These are phyloP conservation scores for Cranoglanis bouderius DNA, from an alignment of 2,113 vertebrate species.

Conservation along the genomic window DNA sequence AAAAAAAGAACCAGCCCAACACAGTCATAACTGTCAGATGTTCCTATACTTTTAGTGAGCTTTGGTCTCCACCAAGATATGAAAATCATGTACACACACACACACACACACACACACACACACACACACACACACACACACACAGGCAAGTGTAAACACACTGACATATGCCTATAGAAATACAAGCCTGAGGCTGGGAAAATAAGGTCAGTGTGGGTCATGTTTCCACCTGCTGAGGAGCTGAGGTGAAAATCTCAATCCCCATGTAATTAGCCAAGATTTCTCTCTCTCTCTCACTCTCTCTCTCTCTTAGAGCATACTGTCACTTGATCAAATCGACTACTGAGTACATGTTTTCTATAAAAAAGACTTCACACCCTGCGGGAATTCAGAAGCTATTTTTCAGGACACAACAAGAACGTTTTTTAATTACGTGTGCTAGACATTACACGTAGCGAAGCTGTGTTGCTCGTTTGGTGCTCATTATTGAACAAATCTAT, in stretches of 20 bases:
- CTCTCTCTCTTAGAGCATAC: background rate
- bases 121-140: background rate
- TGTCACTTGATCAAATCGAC: background rate
- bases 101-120: conserved; percentile 27
- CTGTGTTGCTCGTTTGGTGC: background rate
- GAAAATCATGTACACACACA: background rate
- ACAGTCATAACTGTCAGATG: background rate
- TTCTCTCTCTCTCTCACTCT: background rate
- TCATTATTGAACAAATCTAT: background rate
- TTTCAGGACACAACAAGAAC: conserved; percentile 25
- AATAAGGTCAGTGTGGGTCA: conserved; percentile 46
- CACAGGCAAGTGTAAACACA: background rate
- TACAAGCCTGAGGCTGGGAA: conserved; percentile 26
- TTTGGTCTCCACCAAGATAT: background rate
- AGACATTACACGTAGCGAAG: background rate
- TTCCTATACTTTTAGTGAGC: background rate
- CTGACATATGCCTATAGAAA: conserved; percentile 29
- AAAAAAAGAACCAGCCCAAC: background rate
- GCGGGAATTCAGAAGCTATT: conserved; percentile 2
- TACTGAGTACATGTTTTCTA: background rate
- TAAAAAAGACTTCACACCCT: background rate
- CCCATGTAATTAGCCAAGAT: conserved; percentile 39
- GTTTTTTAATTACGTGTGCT: background rate
- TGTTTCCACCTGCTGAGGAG: conserved; percentile 49
- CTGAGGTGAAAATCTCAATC: conserved; percentile 33